A percentile compares a stretch with the other conserved stretches of the same genome.
Conservation (phyloP, 2,113 vertebrate species). For the Daphoenositta chrysoptera region DNA sequence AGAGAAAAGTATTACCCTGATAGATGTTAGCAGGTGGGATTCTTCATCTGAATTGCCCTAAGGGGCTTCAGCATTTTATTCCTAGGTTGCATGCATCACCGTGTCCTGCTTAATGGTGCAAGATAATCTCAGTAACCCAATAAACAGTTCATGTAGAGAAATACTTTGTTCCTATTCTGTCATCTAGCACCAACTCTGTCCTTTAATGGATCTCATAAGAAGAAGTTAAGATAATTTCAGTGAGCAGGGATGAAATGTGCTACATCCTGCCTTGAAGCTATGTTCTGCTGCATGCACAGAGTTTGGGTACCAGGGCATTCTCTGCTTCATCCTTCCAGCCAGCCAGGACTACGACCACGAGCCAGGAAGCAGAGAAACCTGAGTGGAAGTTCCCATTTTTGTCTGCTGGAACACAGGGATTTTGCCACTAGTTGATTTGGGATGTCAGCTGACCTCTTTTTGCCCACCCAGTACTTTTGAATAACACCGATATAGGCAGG, state of each 20-base stretch:
- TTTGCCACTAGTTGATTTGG: neutral
- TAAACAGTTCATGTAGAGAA: neutral
- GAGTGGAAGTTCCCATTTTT: neutral
- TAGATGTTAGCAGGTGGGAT: neutral
- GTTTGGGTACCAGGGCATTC: fast-evolving
- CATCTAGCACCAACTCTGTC: neutral
- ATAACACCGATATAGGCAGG: fast-evolving
- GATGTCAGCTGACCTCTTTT: neutral
- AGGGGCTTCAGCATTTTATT: neutral
- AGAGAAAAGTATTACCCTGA: neutral
- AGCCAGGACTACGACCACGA: fast-evolving
- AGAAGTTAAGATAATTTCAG: neutral
- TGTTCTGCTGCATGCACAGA: neutral
- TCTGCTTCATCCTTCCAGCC: neutral
- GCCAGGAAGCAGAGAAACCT: neutral
- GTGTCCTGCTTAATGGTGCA: neutral
- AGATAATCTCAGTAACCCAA: neutral
- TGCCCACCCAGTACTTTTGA: neutral
- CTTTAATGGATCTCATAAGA: neutral
- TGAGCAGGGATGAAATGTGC: neutral
- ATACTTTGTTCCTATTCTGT: neutral
- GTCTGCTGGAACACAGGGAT: neutral
- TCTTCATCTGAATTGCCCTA: neutral
- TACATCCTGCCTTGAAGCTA: neutral
- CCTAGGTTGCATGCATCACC: neutral